A percentile compares a stretch with the other conserved stretches of the same genome.
Conservation (phyloP, 2,888 invertebrate species). For the Mongoloraphidia duomilia region DNA sequence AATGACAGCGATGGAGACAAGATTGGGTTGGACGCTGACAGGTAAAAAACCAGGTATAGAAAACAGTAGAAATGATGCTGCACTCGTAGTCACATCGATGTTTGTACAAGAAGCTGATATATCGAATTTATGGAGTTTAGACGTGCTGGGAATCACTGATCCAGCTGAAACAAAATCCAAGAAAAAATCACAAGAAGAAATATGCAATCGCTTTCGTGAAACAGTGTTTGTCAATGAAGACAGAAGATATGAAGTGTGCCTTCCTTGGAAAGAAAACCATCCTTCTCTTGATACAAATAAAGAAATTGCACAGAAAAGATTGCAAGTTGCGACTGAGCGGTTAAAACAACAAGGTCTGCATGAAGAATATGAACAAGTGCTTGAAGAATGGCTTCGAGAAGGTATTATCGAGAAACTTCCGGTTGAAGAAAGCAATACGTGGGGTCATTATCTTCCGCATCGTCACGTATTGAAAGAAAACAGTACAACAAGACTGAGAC, state of each 20-base stretch:
- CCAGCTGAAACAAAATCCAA: slow-evolving; percentile 15
- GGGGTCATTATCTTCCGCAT: slow-evolving; percentile 13
- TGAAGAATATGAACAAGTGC: slow-evolving; percentile 15
- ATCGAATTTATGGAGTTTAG: slow-evolving; percentile 20
- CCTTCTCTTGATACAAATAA: slow-evolving; percentile 18
- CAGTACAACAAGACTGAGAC: slow-evolving; percentile 14
- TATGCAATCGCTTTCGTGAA: slow-evolving; percentile 17
- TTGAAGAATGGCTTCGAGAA: slow-evolving; percentile 6
- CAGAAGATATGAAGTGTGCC: slow-evolving; percentile 20
- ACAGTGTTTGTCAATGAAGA: slow-evolving; percentile 17
- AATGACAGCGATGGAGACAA: slow-evolving; percentile 12
- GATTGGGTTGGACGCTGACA: slow-evolving; percentile 12
- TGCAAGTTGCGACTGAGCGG: slow-evolving; percentile 15
- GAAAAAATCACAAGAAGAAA: slow-evolving; percentile 12
- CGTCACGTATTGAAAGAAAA: slow-evolving; percentile 14
- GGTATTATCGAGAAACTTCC: slow-evolving; percentile 6
- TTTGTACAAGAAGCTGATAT: slow-evolving; percentile 9
- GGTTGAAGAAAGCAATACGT: background rate
- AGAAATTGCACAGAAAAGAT: slow-evolving; percentile 15
- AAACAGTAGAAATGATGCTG: background rate
- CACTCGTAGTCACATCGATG: too few species aligned
- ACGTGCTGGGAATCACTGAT: slow-evolving; percentile 20
- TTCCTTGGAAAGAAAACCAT: slow-evolving; percentile 22
- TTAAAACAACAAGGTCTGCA: slow-evolving; percentile 13
- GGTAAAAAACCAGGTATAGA: slow-evolving; percentile 3